phyloP scores from a whole-genome alignment of 2,888 invertebrate species.

The Ichneumon xanthorius region DNA sequence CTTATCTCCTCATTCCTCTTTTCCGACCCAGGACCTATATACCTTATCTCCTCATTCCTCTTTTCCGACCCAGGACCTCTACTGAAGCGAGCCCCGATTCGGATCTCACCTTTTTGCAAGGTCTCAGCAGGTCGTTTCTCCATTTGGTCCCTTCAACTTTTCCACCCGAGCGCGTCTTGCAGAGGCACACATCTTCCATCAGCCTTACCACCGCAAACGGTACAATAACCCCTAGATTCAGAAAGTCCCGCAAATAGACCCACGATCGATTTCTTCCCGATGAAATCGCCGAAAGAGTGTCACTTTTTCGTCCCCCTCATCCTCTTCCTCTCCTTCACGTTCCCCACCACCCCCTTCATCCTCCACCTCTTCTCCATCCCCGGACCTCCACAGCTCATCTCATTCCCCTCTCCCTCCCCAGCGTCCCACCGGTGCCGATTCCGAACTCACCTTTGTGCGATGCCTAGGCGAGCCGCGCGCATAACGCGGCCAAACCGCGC shows the following conservation, averaged over 20 bases:
- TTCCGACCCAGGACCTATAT: no score
- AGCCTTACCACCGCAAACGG: no score
- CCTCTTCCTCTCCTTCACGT: background rate
- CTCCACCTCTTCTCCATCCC: background rate
- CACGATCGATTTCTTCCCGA: no score
- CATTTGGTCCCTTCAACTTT: conserved; percentile 49
- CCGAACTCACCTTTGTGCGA: conserved; percentile 65
- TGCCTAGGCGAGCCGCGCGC: conserved; percentile 38
- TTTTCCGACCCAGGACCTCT: no score
- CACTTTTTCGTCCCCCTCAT: background rate
- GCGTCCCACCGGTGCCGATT: conserved; percentile 16
- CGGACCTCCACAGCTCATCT: background rate
- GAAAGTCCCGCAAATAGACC: no score
- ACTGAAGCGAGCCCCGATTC: no score
- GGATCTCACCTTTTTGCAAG: no score
- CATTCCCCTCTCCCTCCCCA: conserved; percentile 6
- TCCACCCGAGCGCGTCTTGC: background rate
- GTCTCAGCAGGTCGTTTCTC: conserved; percentile 23
- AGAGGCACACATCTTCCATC: background rate
- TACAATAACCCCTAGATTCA: no score
- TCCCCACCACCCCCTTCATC: background rate
- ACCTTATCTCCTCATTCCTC: no score
- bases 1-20: no score
- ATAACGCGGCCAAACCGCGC: conserved; percentile 65
- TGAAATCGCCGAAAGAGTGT: no score